Percentiles rank a stretch among this genome's conserved stretches.
Conservation (phyloP, 2,113 vertebrate genomes). For the Bothrops jararaca region DNA sequence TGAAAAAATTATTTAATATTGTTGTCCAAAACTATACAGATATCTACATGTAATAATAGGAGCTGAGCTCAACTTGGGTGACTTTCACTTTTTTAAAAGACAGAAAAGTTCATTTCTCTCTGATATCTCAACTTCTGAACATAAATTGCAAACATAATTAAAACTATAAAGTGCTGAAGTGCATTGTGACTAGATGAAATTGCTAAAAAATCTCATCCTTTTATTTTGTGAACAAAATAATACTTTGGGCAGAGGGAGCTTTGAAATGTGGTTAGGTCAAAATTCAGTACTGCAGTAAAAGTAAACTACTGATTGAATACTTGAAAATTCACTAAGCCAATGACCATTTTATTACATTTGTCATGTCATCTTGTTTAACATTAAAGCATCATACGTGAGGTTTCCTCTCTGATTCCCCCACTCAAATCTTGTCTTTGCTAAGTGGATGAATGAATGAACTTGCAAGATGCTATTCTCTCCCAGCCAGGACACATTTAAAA, state of each 20-base stretch:
- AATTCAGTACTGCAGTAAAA: background rate
- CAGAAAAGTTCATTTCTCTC: background rate
- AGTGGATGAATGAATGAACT: background rate
- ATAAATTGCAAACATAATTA: background rate
- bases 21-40: background rate
- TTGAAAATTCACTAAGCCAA: background rate
- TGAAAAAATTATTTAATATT: background rate
- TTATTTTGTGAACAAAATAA: background rate
- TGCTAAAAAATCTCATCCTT: background rate
- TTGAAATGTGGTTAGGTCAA: background rate
- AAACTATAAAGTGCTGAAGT: background rate
- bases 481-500: background rate
- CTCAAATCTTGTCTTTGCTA: background rate
- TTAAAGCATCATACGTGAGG: background rate
- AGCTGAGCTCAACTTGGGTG: background rate
- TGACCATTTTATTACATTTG: background rate
- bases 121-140: background rate
- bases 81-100: background rate
- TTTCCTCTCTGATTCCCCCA: background rate
- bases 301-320: background rate
- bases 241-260: background rate
- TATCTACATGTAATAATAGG: background rate
- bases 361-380: background rate
- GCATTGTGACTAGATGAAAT: background rate
- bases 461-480: background rate